Evolutionary conservation across 2,888 invertebrate species (phyloP), one percentile per base, ranked within the genome.

Genomic region (Ariolimax columbianus): DNA sequence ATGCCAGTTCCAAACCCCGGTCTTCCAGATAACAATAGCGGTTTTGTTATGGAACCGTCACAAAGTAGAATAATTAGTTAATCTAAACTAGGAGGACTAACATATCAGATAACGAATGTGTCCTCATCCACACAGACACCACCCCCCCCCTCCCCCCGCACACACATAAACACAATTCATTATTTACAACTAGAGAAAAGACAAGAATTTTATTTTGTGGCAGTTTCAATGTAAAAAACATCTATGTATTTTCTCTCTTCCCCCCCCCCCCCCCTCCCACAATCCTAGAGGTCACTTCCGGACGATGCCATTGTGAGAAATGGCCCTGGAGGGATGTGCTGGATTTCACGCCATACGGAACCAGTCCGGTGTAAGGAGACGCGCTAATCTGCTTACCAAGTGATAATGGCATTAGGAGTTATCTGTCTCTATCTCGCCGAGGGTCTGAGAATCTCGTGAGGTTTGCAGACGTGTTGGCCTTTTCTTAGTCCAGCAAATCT

Each of bases 341-440:
- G n/a, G 33, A 47, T 72, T 47, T 72, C 72, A 23, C 72, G 70
- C 81, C 81, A 82, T 82, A 82, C 81, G 81, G 81, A 72, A 38
- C 30, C 70, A 55, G 30, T 72, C 72, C 30, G 2, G 38, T 38
- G 72, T 51, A 82, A 82, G 59, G 23, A 43, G 55, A 40, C 1
- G 70, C 55, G 26, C 81, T 82, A 82, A 82, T 82, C 81, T 82
- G 81, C 81, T 82, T 82, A 82, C 72, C 47, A 33, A 17, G 26
- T 38, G 81, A 82, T 82, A 82, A 82, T 82, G 51, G 47, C 72
- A 82, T 82, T 82, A 47, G 33, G 55, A 82, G 38, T 73, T 82
- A 82, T 82, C 72, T 72, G 38, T n/a, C 72, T 26, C 17, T 82
- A 70, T 72, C 81, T 82, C 47, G 30, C 47, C 1, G 38, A 33